Evolutionary conservation across 2,113 vertebrate species (phyloP).

Genomic region (Pedionomus torquatus): DNA sequence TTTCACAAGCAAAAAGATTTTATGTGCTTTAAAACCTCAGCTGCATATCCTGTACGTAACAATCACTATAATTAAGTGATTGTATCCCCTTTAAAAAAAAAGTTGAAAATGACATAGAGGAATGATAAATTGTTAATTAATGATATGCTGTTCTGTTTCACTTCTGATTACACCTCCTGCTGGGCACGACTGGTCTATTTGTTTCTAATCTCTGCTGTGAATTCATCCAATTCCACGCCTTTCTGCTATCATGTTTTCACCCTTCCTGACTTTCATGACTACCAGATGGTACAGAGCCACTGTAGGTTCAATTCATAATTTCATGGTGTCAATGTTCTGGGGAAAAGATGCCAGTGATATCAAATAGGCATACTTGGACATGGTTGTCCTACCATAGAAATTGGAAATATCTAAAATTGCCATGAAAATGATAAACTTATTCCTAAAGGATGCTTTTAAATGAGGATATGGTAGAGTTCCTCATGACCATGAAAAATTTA

Average conservation of each 20-base stretch:
- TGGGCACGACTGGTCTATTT: slow-evolving; percentile 36
- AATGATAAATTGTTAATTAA: slow-evolving; percentile 63
- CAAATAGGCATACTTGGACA: neutral
- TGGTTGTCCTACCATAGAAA: slow-evolving; percentile 1
- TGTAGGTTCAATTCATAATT: neutral
- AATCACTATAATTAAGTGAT: slow-evolving; percentile 63
- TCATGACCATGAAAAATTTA: slow-evolving; percentile 10
- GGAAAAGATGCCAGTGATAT: neutral
- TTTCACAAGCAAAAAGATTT: slow-evolving; percentile 20
- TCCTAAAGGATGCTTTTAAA: slow-evolving; percentile 8
- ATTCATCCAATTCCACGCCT: slow-evolving; percentile 32
- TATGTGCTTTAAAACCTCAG: slow-evolving; percentile 32
- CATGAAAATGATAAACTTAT: neutral
- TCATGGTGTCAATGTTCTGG: slow-evolving; percentile 23
- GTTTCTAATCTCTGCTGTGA: slow-evolving; percentile 34
- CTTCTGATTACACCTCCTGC: slow-evolving; percentile 61
- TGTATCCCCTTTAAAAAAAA: slow-evolving; percentile 46
- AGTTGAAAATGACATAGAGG: slow-evolving; percentile 21
- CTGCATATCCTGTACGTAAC: slow-evolving; percentile 22
- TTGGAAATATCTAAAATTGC: slow-evolving; percentile 43
- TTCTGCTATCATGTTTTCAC: slow-evolving; percentile 14
- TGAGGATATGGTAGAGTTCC: neutral
- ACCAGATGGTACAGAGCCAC: neutral
- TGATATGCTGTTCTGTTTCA: slow-evolving; percentile 44
- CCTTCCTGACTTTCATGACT: slow-evolving; percentile 37